A percentile compares a stretch with the other conserved stretches of the same genome.
Conservation (phyloP, 1,140 invertebrate species). For the Platyscapa corneri region DNA sequence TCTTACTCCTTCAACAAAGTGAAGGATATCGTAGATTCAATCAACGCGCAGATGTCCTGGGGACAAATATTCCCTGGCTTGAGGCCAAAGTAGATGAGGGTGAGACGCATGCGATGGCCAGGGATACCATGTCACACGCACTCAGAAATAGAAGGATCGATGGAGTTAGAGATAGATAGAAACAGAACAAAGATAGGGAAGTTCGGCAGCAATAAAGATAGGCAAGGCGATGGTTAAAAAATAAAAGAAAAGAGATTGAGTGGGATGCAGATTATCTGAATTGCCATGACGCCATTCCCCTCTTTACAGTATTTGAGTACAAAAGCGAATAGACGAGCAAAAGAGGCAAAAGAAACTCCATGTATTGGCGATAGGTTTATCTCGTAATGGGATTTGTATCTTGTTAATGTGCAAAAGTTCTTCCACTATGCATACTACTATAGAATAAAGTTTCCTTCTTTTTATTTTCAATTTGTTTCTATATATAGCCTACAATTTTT, state of each 20-base stretch:
- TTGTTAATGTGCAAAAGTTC: slow-evolving; percentile 75
- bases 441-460: slow-evolving; percentile 57
- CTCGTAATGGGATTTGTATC: slow-evolving; percentile 76
- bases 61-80: slow-evolving; percentile 73
- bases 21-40: slow-evolving; percentile 74
- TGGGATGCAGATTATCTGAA: slow-evolving; percentile 69
- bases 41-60: slow-evolving; percentile 75
- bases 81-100: slow-evolving; percentile 33
- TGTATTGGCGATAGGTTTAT: slow-evolving; percentile 73
- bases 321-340: slow-evolving; percentile 67
- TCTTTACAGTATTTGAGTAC: slow-evolving; percentile 47
- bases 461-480: slow-evolving; percentile 47
- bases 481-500: no score
- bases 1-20: slow-evolving; percentile 66
- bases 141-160: slow-evolving; percentile 46
- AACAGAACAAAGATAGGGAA: slow-evolving; percentile 43
- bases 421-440: slow-evolving; percentile 68
- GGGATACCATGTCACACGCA: slow-evolving; percentile 25
- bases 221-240: slow-evolving; percentile 37
- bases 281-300: slow-evolving; percentile 68
- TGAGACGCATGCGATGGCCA: slow-evolving; percentile 43
- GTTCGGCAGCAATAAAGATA: slow-evolving; percentile 23
- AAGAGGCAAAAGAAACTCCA: slow-evolving; percentile 54
- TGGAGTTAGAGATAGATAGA: slow-evolving; percentile 53
- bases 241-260: slow-evolving; percentile 46